Percentiles rank a stretch among this genome's conserved stretches.
Conservation (phyloP, 2,797 vertebrate genomes). For the Karalla daura region DNA sequence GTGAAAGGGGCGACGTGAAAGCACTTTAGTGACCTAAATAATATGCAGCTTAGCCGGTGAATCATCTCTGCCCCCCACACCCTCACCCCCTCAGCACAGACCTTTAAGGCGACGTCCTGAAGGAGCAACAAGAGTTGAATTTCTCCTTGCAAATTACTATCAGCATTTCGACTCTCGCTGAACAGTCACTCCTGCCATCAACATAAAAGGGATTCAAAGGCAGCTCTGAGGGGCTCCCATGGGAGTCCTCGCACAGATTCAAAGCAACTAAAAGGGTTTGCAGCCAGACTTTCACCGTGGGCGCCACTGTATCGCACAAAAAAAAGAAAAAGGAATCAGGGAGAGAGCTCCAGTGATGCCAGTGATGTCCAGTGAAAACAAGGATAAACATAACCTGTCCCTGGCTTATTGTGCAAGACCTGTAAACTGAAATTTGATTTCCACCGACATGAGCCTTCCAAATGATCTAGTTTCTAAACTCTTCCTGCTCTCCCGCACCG, state of each 20-base stretch:
- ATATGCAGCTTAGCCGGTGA: slow-evolving; percentile 30
- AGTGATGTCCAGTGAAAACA: slow-evolving; percentile 13
- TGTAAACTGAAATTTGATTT: slow-evolving; percentile 53
- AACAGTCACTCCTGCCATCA: slow-evolving; percentile 60
- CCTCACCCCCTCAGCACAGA: no score
- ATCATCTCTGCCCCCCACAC: slow-evolving; percentile 29
- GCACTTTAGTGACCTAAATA: slow-evolving; percentile 62
- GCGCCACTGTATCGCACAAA: slow-evolving; percentile 51
- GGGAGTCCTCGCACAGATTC: slow-evolving; percentile 55
- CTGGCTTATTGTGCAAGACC: slow-evolving; percentile 35
- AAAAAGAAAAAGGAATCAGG: no score
- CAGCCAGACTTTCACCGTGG: slow-evolving; percentile 44
- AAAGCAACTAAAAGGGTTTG: slow-evolving; percentile 52
- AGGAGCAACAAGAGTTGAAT: slow-evolving; percentile 12
- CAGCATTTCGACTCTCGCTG: slow-evolving; percentile 43
- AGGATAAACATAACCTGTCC: slow-evolving; percentile 50
- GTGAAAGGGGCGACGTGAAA: slow-evolving; percentile 49
- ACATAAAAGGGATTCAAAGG: slow-evolving; percentile 62
- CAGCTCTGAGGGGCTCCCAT: slow-evolving; percentile 54
- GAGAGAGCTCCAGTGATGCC: slow-evolving; percentile 41
- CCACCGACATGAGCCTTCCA: slow-evolving; percentile 52
- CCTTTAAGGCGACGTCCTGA: slow-evolving; percentile 46
- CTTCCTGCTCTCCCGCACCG: slow-evolving; percentile 32
- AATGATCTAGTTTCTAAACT: slow-evolving; percentile 67
- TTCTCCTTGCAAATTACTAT: slow-evolving; percentile 36